Evolutionary conservation across 2,113 vertebrate species (phyloP).

Genomic region (Saccopteryx bilineata): DNA sequence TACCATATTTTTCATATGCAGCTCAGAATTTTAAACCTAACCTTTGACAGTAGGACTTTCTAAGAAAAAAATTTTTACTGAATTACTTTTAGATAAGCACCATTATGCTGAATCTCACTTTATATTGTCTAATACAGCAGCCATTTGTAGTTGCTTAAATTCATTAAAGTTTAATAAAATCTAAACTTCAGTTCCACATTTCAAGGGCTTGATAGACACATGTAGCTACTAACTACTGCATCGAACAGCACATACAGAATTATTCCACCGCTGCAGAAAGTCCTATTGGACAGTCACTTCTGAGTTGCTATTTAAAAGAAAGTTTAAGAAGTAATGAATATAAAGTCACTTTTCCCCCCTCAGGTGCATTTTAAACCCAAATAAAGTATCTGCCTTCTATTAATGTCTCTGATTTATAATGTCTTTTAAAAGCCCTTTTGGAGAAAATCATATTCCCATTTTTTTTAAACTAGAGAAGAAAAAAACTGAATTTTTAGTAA

Average conservation of each 20-base stretch:
- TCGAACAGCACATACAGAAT: background rate
- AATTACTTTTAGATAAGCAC: constrained; percentile 9
- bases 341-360: background rate
- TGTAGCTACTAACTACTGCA: background rate
- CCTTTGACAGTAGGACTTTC: background rate
- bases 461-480: constrained; percentile 37
- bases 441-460: background rate
- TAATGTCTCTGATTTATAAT: constrained; percentile 23
- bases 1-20: background rate
- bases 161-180: constrained; percentile 44
- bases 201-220: background rate
- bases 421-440: background rate
- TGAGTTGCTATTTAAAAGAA: background rate
- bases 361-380: constrained; percentile 1
- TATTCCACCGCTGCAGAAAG: too few relatives aligned
- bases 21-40: constrained; percentile 5
- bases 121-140: background rate
- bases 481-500: constrained; percentile 51
- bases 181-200: background rate
- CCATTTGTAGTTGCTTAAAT: background rate
- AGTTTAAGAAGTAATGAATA: background rate
- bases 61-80: background rate
- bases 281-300: background rate
- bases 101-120: background rate
- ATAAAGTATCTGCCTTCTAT: constrained; percentile 42